These are phyloP conservation scores for Lepus americanus DNA, from an alignment of 2,113 vertebrate species.

Conservation along the genomic window DNA sequence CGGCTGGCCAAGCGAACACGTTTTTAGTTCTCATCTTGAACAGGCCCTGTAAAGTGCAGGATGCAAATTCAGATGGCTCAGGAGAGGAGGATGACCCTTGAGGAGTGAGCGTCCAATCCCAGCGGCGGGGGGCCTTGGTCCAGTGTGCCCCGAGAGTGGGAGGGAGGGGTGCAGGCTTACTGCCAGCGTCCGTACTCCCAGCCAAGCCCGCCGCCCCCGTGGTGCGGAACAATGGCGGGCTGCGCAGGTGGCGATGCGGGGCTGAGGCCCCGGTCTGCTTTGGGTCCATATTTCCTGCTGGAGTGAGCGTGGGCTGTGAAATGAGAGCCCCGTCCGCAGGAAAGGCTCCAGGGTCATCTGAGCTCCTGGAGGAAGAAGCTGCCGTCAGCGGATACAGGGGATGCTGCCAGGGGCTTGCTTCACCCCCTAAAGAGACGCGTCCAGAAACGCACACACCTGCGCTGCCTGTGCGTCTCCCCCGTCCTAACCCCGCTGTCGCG, in stretches of 20 bases:
- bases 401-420: neutral
- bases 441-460: neutral
- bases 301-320: neutral
- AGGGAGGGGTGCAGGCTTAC: neutral
- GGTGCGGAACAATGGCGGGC: neutral
- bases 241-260: neutral
- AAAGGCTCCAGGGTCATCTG: neutral
- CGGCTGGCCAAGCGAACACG: neutral
- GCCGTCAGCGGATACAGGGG: too few species aligned
- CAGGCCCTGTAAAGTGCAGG: neutral
- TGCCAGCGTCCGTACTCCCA: neutral
- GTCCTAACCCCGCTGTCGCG: neutral
- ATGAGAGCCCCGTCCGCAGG: neutral
- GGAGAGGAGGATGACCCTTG: neutral
- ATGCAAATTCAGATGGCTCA: constrained; percentile 3
- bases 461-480: rapidly evolving
- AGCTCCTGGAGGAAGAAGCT: neutral
- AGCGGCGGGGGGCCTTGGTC: neutral
- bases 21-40: constrained; percentile 22
- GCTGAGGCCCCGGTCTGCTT: neutral
- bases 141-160: neutral
- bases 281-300: neutral
- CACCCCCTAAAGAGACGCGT: neutral
- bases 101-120: neutral
- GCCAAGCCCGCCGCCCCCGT: too few species aligned